Base-by-base conservation (phyloP, 2,113 vertebrate species). In the Nesogale talazaci region DNA sequence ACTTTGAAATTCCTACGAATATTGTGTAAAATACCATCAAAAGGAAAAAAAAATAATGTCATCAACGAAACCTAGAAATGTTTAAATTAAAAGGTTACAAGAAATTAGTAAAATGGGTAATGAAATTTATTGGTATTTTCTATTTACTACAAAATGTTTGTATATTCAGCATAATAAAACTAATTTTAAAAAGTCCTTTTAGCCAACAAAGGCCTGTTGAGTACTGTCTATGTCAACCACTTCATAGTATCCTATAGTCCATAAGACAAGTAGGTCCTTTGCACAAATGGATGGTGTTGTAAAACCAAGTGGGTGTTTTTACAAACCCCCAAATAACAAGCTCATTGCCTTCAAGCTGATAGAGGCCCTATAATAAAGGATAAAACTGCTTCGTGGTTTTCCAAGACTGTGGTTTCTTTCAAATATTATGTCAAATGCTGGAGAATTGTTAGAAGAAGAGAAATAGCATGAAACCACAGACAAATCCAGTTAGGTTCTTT, bases 31-130 rank as follows among this genome's bases (percentile, higher is more conserved):
- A n/a, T n/a, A n/a, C n/a, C n/a, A n/a, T n/a, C n/a, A n/a, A n/a
- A n/a, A n/a, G n/a, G n/a, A n/a, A n/a, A n/a, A n/a, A n/a, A n/a
- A n/a, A n/a, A 65, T 70, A 74, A 89, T 77, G 6, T 34, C 14
- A 38, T 88, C 52, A 86, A 89, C 93, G 34, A 75, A 88, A 89
- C 27, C 29, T 57, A 87, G 42, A 63, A 79, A 89, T 75, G 7
- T 87, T 57, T 57, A 88, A 76, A 27, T 20, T 61, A 78, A 69
- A 29, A 57, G 38, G 46, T 83, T 93, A 56, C 0, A 61, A 76
- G 72, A 63, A 80, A 81, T 81, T 38, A 92, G 31, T 67, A 72
- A 57, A 20, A 77, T 38, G 34, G 87, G 36, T 42, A 69, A 42
- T 46, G 29, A 89, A 67, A 86, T 57, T 56, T 69, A 80, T 59